phyloP scores from a whole-genome alignment of 2,888 invertebrate genomes.

The Machimus rusticus region DNA sequence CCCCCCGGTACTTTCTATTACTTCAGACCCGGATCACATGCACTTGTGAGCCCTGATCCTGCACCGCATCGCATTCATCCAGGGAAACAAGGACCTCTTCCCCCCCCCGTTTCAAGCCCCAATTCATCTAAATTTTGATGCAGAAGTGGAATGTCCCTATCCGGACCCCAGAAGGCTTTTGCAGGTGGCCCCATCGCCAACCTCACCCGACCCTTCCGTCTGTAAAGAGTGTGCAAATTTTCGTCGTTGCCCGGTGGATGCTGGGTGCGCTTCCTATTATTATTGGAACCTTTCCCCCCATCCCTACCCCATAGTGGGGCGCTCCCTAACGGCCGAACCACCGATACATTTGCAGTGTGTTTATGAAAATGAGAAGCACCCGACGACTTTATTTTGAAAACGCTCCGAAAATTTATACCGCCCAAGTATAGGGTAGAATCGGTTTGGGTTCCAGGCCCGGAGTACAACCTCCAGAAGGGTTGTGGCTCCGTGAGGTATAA shows the following conservation, averaged over 20 bases:
- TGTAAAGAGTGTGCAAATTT: background rate
- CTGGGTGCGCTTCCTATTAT: background rate
- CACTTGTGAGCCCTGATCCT: background rate
- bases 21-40: background rate
- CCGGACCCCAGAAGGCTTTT: background rate
- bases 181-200: background rate
- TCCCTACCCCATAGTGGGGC: background rate
- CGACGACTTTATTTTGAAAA: conserved; percentile 15
- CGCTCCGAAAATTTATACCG: conserved; percentile 6
- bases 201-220: background rate
- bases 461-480: background rate
- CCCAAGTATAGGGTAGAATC: background rate
- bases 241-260: background rate
- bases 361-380: conserved; percentile 3
- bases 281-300: background rate
- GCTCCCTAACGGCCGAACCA: background rate
- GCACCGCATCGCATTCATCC: background rate
- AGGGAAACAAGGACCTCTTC: background rate
- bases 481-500: background rate
- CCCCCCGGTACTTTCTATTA: background rate
- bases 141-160: background rate
- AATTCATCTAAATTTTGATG: background rate
- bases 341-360: conserved; percentile 7
- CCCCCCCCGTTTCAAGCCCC: background rate
- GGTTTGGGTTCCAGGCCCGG: background rate